phyloP scores from a whole-genome alignment of 2,113 vertebrate genomes.

The Scomber colias region DNA sequence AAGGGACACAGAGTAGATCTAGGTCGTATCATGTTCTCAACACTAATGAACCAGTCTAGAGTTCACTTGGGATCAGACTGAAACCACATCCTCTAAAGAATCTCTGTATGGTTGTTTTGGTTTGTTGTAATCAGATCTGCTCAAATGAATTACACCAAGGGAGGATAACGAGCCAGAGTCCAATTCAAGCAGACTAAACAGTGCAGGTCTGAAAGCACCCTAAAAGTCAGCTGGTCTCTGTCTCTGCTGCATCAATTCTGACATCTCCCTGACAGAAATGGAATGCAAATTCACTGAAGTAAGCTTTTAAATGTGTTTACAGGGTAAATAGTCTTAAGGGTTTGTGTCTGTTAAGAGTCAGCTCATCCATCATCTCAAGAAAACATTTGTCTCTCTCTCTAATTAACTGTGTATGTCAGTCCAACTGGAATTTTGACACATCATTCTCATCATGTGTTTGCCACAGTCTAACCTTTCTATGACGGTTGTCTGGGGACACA shows the following conservation, averaged over 20 bases:
- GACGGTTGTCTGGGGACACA: slow-evolving; percentile 4
- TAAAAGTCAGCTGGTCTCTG: not conserved
- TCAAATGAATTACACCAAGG: too few species aligned
- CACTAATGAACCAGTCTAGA: too few species aligned
- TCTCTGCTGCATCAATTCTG: not conserved
- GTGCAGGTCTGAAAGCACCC: not conserved
- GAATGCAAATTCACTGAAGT: not conserved
- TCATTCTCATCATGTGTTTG: slow-evolving; percentile 29
- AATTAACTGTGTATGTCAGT: slow-evolving; percentile 25
- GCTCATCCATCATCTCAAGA: slow-evolving; percentile 19
- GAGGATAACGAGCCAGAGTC: too few species aligned
- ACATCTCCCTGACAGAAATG: not conserved
- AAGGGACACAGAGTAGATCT: too few species aligned
- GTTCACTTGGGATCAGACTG: too few species aligned
- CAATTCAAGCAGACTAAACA: too few species aligned
- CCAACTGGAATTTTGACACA: slow-evolving; percentile 30
- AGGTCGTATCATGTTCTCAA: too few species aligned
- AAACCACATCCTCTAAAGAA: too few species aligned
- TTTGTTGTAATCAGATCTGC: too few species aligned
- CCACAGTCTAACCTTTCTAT: slow-evolving; percentile 31
- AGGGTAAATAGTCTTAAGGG: not conserved
- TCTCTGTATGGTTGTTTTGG: too few species aligned
- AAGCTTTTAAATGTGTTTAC: slow-evolving; percentile 14
- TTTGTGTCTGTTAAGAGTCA: not conserved
- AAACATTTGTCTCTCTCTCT: slow-evolving; percentile 23